Percentiles rank a stretch among this genome's conserved stretches.
Evolutionary conservation across 1,140 invertebrate genomes (phyloP).

Genomic region (Caenorhabditis inopinata): DNA sequence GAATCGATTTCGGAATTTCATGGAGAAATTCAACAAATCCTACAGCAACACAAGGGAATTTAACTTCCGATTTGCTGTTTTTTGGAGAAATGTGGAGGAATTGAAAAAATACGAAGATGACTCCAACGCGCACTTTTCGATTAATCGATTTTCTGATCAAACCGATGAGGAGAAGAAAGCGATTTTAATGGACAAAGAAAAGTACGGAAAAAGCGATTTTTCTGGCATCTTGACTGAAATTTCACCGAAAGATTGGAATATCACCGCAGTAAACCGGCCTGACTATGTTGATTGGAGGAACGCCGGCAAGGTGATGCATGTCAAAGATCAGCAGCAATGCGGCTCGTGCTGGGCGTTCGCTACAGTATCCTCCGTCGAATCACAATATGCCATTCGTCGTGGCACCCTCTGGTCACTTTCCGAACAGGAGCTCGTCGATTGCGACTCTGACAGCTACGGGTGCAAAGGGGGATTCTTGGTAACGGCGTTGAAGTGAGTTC

Average conservation of each 20-base stretch:
- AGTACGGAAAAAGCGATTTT: constrained; percentile 15
- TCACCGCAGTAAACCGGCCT: no score
- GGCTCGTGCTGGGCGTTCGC: constrained; percentile 46
- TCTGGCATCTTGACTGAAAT: no score
- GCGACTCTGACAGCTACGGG: constrained; percentile 28
- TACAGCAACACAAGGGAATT: background rate
- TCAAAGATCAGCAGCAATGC: constrained; percentile 30
- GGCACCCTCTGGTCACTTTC: no score
- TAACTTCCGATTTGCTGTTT: background rate
- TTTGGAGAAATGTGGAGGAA: background rate
- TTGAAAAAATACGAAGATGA: no score
- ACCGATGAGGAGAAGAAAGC: background rate
- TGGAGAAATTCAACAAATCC: background rate
- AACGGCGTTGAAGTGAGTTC: constrained; percentile 36
- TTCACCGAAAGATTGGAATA: no score
- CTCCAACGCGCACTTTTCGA: background rate
- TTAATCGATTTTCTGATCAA: constrained; percentile 14
- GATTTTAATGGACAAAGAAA: background rate
- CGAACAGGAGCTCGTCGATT: no score
- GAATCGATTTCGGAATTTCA: background rate
- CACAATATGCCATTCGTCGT: constrained; percentile 32
- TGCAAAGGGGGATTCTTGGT: constrained; percentile 20
- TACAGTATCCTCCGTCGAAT: constrained; percentile 27
- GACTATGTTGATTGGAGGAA: no score
- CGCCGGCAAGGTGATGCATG: no score